These are phyloP conservation scores for Agonopterix arenella DNA, from an alignment of 2,888 invertebrate species.

Conservation along the genomic window DNA sequence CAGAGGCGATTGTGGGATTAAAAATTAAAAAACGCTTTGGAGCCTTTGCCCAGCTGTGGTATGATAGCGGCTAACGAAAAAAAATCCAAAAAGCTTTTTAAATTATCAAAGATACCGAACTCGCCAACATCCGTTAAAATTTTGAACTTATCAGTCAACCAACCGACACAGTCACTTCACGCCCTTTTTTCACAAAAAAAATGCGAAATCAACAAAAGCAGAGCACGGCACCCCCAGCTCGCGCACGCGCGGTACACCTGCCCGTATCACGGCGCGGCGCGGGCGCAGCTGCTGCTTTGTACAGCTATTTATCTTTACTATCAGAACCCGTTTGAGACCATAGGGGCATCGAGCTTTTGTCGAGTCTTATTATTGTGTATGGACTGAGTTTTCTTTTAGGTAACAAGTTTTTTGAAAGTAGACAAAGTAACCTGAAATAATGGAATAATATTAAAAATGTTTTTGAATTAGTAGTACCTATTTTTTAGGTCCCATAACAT, in stretches of 20 bases:
- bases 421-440: too few species aligned
- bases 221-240: slow-evolving; percentile 1
- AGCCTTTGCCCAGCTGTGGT: too few species aligned
- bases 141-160: neutral
- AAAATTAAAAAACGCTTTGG: too few species aligned
- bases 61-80: too few species aligned
- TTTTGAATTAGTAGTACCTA: too few species aligned
- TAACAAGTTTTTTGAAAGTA: too few species aligned
- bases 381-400: neutral
- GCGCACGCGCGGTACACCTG: slow-evolving; percentile 36
- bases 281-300: slow-evolving; percentile 39
- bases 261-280: slow-evolving; percentile 44
- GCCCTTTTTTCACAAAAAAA: neutral
- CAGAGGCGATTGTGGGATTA: too few species aligned
- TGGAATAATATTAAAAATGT: too few species aligned
- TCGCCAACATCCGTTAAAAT: too few species aligned
- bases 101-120: too few species aligned
- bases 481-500: too few species aligned
- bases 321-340: neutral
- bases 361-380: slow-evolving; percentile 11
- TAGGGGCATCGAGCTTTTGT: slow-evolving; percentile 10
- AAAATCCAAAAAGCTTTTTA: too few species aligned
- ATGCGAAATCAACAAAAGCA: neutral
- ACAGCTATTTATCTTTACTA: neutral
- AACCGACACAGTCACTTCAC: neutral